phyloP scores from a whole-genome alignment of 2,888 invertebrate species.

The Epicampocera succincta region DNA sequence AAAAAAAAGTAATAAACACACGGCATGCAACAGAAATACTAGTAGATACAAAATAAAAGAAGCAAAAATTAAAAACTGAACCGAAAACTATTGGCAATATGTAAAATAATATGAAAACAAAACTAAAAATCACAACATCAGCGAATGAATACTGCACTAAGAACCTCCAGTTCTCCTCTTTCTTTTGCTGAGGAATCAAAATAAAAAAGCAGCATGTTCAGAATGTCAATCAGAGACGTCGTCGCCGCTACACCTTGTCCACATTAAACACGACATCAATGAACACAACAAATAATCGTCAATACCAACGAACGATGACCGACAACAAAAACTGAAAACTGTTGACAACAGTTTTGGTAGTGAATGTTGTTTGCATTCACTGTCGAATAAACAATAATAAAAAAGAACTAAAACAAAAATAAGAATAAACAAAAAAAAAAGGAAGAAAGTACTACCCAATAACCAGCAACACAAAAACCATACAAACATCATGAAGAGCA shows the following conservation, averaged over 20 bases:
- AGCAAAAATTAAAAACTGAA: conserved; percentile 1
- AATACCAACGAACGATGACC: conserved; percentile 18
- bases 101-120: conserved; percentile 16
- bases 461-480: neutral
- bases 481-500: neutral
- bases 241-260: conserved; percentile 34
- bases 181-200: conserved; percentile 15
- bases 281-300: conserved; percentile 39
- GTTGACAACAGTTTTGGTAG: conserved; percentile 36
- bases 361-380: conserved; percentile 34
- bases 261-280: conserved; percentile 28
- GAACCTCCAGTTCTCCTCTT: conserved; percentile 13
- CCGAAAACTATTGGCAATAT: conserved; percentile 24
- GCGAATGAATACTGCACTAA: neutral
- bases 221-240: conserved; percentile 49
- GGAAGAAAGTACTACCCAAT: neutral
- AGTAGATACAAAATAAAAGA: conserved; percentile 9
- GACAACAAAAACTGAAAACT: conserved; percentile 24
- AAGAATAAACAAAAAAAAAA: conserved; percentile 9
- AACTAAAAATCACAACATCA: neutral
- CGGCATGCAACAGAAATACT: neutral
- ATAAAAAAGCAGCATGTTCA: conserved; percentile 1
- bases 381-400: conserved; percentile 29
- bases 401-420: conserved; percentile 15
- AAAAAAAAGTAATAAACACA: no score